phyloP scores from a whole-genome alignment of 1,140 invertebrate genomes.

The Cyclargus thomasi region DNA sequence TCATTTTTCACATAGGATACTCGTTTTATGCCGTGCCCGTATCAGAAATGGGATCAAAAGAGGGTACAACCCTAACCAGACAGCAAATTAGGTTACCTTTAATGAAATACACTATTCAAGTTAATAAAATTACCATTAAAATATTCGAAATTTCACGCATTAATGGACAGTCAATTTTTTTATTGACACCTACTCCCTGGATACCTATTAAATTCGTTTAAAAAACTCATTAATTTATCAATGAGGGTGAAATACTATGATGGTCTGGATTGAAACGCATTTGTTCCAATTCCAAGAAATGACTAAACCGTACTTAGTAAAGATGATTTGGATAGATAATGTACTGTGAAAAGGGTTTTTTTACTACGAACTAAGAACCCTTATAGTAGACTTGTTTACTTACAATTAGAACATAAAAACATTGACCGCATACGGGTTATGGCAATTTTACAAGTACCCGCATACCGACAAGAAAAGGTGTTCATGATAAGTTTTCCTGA shows the following conservation, averaged over 20 bases:
- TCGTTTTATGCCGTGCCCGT: not conserved
- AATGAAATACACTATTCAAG: not conserved
- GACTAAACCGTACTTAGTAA: too few species aligned
- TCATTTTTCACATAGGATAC: not conserved
- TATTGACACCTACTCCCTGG: too few species aligned
- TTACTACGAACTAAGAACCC: not conserved
- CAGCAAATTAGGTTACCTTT: not conserved
- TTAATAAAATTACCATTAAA: not conserved
- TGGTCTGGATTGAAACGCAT: too few species aligned
- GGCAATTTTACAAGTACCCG: constrained; percentile 9
- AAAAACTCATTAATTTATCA: not conserved
- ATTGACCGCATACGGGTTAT: constrained; percentile 3
- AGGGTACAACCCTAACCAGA: constrained; percentile 5
- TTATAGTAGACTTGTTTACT: not conserved
- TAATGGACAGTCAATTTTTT: not conserved
- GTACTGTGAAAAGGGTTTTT: not conserved
- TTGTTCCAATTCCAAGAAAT: too few species aligned
- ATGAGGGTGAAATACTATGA: not conserved
- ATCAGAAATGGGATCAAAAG: not conserved
- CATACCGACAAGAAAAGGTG: constrained; percentile 11
- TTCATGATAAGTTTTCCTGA: not conserved
- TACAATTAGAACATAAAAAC: constrained; percentile 5
- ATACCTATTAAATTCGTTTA: not conserved
- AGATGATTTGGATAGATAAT: not conserved
- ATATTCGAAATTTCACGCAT: not conserved